Evolutionary conservation across 2,888 invertebrate species (phyloP).

Genomic region (Drosophila engyochracea): DNA sequence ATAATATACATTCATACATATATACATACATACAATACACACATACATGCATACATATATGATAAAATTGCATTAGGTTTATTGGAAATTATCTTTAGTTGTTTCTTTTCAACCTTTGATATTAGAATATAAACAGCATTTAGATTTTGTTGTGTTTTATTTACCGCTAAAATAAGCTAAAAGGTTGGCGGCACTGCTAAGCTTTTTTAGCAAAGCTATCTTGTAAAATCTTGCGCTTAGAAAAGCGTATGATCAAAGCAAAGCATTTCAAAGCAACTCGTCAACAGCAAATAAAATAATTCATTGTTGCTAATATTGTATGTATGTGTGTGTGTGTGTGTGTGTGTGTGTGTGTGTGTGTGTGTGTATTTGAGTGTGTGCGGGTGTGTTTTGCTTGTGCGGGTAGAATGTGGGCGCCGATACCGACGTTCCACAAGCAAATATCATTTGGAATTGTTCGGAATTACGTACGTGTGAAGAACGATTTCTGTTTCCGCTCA

Average conservation of each 20-base stretch:
- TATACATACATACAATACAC: not conserved
- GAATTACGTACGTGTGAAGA: conserved; percentile 84
- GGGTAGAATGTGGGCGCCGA: conserved; percentile 16
- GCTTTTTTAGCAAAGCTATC: conserved; percentile 6
- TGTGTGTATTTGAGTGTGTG: not conserved
- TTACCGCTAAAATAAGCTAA: not conserved
- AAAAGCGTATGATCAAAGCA: conserved; percentile 2
- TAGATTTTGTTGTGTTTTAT: not conserved
- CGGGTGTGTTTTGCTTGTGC: not conserved
- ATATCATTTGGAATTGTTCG: conserved; percentile 72
- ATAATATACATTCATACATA: not conserved
- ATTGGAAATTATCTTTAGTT: not conserved
- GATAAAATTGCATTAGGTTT: not conserved
- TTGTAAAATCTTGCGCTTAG: not conserved
- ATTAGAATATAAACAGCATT: not conserved
- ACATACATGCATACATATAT: not conserved
- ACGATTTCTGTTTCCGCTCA: conserved; percentile 67
- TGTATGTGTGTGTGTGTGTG: not conserved
- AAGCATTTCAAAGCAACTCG: not conserved
- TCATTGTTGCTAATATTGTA: not conserved
- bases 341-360: not conserved
- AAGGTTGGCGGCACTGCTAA: not conserved
- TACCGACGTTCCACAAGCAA: conserved; percentile 36
- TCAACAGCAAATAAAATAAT: not conserved
- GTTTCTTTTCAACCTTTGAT: too few relatives aligned